These are phyloP conservation scores for Phaenicophaeus curvirostris DNA, from an alignment of 2,797 vertebrate genomes.

Conservation along the genomic window DNA sequence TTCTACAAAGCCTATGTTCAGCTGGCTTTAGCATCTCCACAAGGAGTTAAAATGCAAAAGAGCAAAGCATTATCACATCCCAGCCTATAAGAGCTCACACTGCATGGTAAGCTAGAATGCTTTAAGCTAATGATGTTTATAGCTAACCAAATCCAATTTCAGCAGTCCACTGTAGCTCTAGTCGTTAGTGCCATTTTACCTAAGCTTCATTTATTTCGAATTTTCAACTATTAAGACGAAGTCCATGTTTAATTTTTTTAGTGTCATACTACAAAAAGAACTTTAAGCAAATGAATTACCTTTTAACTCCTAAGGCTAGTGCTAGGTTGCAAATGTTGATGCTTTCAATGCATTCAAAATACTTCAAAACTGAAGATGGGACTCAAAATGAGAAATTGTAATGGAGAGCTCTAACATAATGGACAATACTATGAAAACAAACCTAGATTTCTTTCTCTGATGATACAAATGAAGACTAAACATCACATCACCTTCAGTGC, in stretches of 20 bases:
- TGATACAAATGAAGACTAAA: not conserved
- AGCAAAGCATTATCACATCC: slow-evolving; percentile 57
- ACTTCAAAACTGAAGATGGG: slow-evolving; percentile 34
- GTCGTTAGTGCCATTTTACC: slow-evolving; percentile 69
- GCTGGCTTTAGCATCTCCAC: slow-evolving; percentile 53
- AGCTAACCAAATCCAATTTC: slow-evolving; percentile 73
- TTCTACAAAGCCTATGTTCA: slow-evolving; percentile 61
- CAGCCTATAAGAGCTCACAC: slow-evolving; percentile 59
- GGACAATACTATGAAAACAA: not conserved
- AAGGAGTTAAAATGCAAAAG: slow-evolving; percentile 74
- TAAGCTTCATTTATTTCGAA: slow-evolving; percentile 76
- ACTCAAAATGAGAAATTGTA: slow-evolving; percentile 45
- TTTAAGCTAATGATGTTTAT: slow-evolving; percentile 75
- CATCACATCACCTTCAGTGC: not conserved
- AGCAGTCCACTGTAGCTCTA: slow-evolving; percentile 63
- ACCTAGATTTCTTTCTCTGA: not conserved
- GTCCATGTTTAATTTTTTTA: slow-evolving; percentile 57
- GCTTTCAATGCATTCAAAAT: slow-evolving; percentile 54
- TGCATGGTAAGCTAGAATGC: slow-evolving; percentile 61
- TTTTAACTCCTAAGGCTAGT: slow-evolving; percentile 54
- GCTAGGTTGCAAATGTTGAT: slow-evolving; percentile 44
- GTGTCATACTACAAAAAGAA: slow-evolving; percentile 67
- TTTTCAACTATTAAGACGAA: slow-evolving; percentile 57
- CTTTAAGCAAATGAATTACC: slow-evolving; percentile 66
- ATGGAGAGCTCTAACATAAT: slow-evolving; percentile 45